Evolutionary conservation across 2,888 invertebrate genomes (phyloP), one percentile per base, ranked within the genome.

Genomic region (Lysandra bellargus): DNA sequence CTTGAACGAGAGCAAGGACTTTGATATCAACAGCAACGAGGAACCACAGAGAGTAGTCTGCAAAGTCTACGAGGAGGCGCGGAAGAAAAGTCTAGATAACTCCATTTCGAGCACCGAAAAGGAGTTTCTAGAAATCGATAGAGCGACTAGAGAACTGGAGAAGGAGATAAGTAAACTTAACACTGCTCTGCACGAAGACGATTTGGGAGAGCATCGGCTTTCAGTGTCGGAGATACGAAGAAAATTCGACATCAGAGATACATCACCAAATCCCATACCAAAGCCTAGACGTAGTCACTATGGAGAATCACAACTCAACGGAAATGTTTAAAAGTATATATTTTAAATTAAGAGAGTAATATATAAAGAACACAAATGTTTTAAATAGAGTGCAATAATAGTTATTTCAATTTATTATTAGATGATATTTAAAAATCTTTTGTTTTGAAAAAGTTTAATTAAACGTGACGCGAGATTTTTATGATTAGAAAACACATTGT

Each of bases 241-340:
- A 80, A 93, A 94, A 83, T 96, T 95, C 84, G 95, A 95, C 78
- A 93, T 88, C 49, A 95, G 95, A 78, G 87, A 85, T 74, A 90
- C 90, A n/a, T 92, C 93, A 77, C 95, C 95, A 80, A 95, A 95
- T 88, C 95, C 95, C 2, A 93, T 95, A 87, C 95, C 95, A 85
- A 95, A 95, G 86, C 96, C 95, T 2, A 92, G 95, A 84, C 90
- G 96, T 85, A 95, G 95, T 85, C 91, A 93, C 81, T 90, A 92
- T 77, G 91, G 91, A 61, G 91, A 89, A 78, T 87, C 90, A 69
- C 89, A 91, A 12, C 81, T 85, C 6, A 87, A 86, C 60, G 85
- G 85, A 44, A 85, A 85, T 80, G 73, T 83, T 49, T 78, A 80
- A 81, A 74, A 49, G 2, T 23, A 4, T 23, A 75, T 44, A 73